These are phyloP conservation scores for Hippoglossus hippoglossus DNA, from an alignment of 2,797 vertebrate genomes.

Conservation along the genomic window DNA sequence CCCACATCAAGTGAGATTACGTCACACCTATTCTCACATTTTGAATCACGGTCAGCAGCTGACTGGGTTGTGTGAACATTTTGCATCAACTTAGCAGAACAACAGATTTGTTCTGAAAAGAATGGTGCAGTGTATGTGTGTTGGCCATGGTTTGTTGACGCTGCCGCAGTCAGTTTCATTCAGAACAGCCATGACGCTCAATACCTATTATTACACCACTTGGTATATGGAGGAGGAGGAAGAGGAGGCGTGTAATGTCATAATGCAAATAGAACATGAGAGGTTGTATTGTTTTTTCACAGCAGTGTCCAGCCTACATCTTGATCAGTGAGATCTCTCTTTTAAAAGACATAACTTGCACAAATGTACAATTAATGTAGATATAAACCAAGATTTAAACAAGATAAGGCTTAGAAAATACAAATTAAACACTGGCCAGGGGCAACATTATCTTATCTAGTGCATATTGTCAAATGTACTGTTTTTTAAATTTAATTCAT, in stretches of 20 bases:
- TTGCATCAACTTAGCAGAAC: constrained; percentile 4
- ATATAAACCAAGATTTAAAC: no score
- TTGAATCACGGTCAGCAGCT: constrained; percentile 25
- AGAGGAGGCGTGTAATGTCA: constrained; percentile 14
- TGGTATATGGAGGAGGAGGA: constrained; percentile 6
- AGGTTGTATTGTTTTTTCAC: background rate
- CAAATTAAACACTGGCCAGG: no score
- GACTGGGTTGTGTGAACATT: background rate
- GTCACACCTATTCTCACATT: constrained; percentile 38
- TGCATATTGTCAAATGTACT: no score
- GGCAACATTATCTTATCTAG: no score
- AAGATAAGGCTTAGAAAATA: no score
- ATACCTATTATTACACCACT: constrained; percentile 17
- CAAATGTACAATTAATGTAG: no score
- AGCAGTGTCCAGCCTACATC: background rate
- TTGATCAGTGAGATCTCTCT: background rate
- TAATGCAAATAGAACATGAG: constrained; percentile 16
- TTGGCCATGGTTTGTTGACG: background rate
- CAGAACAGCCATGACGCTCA: background rate
- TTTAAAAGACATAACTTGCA: no score
- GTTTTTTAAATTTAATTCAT: no score
- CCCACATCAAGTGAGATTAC: constrained; percentile 34
- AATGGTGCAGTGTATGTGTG: background rate
- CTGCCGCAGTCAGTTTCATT: background rate
- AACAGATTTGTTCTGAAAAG: background rate